Base-by-base conservation (phyloP, 2,888 invertebrate genomes). In the Acrocyrtus sp. region DNA sequence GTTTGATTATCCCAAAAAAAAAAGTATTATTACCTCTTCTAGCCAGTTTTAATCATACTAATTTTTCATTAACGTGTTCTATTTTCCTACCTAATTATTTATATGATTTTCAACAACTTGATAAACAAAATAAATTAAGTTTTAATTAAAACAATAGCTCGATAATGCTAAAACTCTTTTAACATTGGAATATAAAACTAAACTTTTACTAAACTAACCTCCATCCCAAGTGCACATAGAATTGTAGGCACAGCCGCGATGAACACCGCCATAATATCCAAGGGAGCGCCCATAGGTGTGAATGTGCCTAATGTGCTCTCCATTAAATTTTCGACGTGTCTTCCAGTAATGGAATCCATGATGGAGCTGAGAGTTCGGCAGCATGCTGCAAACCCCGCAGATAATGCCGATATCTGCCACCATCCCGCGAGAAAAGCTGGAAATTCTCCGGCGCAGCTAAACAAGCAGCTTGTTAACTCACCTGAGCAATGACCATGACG, bases 201-300 rank as follows among this genome's bases (percentile, higher is more conserved):
- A n/a, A n/a, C n/a, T n/a, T n/a, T n/a, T n/a, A n/a, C n/a, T n/a
- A n/a, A n/a, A 17, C 54, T 57, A 51, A 78, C 78, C 78, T 81
- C 81, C 78, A 81, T 78, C 51, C 81, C 81, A 50, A 81, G 67
- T 50, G 77, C 75, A 54, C 78, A 78, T 68, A 81, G 74, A 53
- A 80, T 73, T n/a, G 78, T 77, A 54, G 81, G 81, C 58, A 81
- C 78, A n/a, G 73, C 61, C 15, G 78, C 74, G n/a, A 80, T 78
- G 8, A 74, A 73, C 29, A 80, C 74, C 29, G 78, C 77, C 67
- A 80, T 68, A 43, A 81, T 62, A 54, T 81, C 79, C 29, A 80
- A 57, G 8, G 78, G 79, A 21, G 81, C 77, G 29, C 81, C 78
- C 43, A 76, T 41, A 12, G 79, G 81, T 21, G 79, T 78, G 50